Evolutionary conservation across 2,113 vertebrate species (phyloP).

Genomic region (Coregonus clupeaformis): DNA sequence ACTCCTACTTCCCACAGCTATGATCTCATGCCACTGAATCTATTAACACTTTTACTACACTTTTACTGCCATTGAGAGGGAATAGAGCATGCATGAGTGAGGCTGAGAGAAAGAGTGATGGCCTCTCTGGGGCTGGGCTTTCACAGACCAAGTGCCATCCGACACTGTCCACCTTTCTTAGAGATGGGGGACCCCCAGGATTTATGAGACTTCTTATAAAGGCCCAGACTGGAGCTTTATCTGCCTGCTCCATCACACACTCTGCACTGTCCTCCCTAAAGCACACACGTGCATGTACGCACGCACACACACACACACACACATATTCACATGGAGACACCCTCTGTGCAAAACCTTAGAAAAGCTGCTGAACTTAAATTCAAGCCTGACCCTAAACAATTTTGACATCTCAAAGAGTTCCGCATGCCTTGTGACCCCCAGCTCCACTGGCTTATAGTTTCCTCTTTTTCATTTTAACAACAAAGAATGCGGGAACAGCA

Average conservation of each 20-base stretch:
- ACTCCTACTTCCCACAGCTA: too few species aligned
- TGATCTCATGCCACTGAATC: slow-evolving; percentile 1
- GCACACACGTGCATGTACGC: neutral
- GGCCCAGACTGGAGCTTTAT: slow-evolving; percentile 33
- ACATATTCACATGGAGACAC: slow-evolving; percentile 4
- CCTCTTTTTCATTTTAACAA: slow-evolving; percentile 19
- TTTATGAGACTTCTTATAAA: slow-evolving; percentile 36
- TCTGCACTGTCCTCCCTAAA: slow-evolving; percentile 12
- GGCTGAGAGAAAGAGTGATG: slow-evolving; percentile 2
- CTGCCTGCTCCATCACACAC: slow-evolving; percentile 15
- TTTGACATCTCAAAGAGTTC: slow-evolving; percentile 47
- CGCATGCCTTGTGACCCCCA: slow-evolving; percentile 50
- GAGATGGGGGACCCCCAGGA: slow-evolving; percentile 6
- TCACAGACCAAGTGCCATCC: neutral
- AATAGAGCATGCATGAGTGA: neutral
- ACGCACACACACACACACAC: neutral
- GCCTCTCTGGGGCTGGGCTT: neutral
- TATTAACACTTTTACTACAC: slow-evolving; percentile 15
- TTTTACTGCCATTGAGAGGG: neutral
- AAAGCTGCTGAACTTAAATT: slow-evolving; percentile 42
- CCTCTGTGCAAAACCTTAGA: neutral
- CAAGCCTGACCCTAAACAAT: slow-evolving; percentile 43
- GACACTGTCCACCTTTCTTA: neutral
- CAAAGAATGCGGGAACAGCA: slow-evolving; percentile 35
- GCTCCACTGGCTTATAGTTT: neutral